These are phyloP conservation scores for Tryphoninae sp. DNA, from an alignment of 2,888 invertebrate species.

Conservation along the genomic window DNA sequence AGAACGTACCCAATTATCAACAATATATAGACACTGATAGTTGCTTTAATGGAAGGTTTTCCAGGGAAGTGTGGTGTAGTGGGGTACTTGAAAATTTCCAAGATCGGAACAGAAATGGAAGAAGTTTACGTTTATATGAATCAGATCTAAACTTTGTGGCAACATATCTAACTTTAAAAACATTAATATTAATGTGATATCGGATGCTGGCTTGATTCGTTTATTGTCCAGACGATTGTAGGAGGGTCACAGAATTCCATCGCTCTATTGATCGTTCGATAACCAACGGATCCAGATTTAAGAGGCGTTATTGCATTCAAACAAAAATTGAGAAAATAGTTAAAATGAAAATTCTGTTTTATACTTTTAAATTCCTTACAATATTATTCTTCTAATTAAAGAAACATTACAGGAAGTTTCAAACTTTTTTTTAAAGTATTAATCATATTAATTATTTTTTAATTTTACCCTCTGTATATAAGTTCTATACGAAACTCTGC, in stretches of 20 bases:
- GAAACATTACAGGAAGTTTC: too few relatives aligned
- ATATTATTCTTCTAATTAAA: too few relatives aligned
- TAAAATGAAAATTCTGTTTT: too few relatives aligned
- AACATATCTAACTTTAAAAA: constrained; percentile 1
- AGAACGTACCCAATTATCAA: neutral
- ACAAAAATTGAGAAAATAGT: too few relatives aligned
- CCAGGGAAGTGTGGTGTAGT: neutral
- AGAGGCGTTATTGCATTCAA: neutral
- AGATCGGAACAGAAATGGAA: neutral
- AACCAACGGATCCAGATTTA: constrained; percentile 29
- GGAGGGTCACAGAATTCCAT: neutral
- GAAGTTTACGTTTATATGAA: constrained; percentile 26
- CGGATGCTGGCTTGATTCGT: constrained; percentile 28
- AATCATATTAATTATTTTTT: too few relatives aligned
- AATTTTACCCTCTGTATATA: too few relatives aligned
- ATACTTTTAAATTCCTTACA: too few relatives aligned
- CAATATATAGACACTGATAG: neutral
- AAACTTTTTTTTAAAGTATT: too few relatives aligned
- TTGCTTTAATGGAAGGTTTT: neutral
- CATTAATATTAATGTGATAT: constrained; percentile 55
- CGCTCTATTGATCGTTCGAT: neutral
- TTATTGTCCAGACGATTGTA: constrained; percentile 23
- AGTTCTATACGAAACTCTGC: neutral
- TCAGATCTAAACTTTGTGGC: constrained; percentile 46
- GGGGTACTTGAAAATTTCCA: constrained; percentile 5